Evolutionary conservation across 2,888 invertebrate species (phyloP).

Genomic region (Boloria selene): DNA sequence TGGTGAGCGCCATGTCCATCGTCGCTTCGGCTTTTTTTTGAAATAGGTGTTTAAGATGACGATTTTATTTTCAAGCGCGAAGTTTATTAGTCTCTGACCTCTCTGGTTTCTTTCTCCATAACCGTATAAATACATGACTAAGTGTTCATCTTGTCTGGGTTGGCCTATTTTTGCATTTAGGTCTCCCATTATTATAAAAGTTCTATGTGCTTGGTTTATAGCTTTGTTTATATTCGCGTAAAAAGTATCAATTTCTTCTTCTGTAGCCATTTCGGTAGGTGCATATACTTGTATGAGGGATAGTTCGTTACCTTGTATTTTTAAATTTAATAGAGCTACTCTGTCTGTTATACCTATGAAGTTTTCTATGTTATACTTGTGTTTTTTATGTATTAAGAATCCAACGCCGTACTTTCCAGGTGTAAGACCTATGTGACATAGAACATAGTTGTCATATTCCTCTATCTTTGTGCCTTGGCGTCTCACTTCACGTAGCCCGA

Average conservation of each 20-base stretch:
- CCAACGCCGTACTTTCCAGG: background rate
- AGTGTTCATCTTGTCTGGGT: no score
- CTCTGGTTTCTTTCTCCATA: background rate
- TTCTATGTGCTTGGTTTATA: background rate
- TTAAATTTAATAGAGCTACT: background rate
- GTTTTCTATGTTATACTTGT: background rate
- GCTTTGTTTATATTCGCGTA: background rate
- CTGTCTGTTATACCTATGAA: background rate
- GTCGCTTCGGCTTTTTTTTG: no score
- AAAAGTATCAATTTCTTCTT: background rate
- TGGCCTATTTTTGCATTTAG: background rate
- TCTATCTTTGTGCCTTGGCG: background rate
- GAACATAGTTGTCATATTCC: background rate
- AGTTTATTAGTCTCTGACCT: background rate
- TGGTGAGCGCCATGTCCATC: background rate
- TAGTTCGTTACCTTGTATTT: background rate
- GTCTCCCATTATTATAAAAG: background rate
- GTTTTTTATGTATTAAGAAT: background rate
- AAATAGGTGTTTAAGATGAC: no score
- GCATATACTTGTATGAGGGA: no score
- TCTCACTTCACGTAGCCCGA: slow-evolving; percentile 1
- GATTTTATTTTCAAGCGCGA: background rate
- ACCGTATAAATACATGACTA: background rate
- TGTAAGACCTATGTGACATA: background rate
- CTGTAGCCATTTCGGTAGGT: background rate